A percentile compares a stretch with the other conserved stretches of the same genome.
Conservation (phyloP, 2,113 vertebrate species). For the Corythaixoides concolor region DNA sequence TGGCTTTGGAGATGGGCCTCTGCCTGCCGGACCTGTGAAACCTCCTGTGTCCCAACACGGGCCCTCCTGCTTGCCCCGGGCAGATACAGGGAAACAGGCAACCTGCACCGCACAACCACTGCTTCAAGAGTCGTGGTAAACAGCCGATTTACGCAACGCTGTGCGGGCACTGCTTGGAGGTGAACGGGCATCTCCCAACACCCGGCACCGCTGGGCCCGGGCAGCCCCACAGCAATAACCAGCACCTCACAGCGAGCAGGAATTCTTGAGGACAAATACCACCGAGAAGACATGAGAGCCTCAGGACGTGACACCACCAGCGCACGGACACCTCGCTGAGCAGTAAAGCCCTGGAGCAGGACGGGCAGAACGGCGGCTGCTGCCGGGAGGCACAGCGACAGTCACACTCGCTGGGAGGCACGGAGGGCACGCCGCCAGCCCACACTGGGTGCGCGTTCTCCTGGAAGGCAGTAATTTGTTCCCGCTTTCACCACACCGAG, state of each 20-base stretch:
- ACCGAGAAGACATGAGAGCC: not conserved
- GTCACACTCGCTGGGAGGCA: not conserved
- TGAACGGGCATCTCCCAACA: not conserved
- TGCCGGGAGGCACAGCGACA: not conserved
- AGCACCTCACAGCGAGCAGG: not conserved
- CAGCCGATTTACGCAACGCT: accelerated
- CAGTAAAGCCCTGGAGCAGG: not conserved
- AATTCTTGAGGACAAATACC: not conserved
- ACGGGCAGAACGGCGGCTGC: too few relatives aligned
- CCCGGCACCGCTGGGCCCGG: not conserved
- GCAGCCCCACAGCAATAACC: not conserved
- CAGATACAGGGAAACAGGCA: not conserved
- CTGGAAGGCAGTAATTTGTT: not conserved
- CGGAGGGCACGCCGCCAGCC: not conserved
- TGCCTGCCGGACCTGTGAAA: not conserved
- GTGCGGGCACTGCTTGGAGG: accelerated
- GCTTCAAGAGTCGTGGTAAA: not conserved
- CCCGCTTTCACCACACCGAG: not conserved
- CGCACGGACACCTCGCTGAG: not conserved
- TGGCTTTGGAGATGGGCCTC: not conserved
- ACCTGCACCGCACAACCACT: not conserved
- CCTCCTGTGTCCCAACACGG: accelerated
- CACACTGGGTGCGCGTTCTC: not conserved
- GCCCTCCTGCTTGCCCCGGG: not conserved
- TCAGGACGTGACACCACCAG: not conserved